Base-by-base conservation (phyloP, 2,888 invertebrate genomes). In the Tetramorium bicarinatum region DNA sequence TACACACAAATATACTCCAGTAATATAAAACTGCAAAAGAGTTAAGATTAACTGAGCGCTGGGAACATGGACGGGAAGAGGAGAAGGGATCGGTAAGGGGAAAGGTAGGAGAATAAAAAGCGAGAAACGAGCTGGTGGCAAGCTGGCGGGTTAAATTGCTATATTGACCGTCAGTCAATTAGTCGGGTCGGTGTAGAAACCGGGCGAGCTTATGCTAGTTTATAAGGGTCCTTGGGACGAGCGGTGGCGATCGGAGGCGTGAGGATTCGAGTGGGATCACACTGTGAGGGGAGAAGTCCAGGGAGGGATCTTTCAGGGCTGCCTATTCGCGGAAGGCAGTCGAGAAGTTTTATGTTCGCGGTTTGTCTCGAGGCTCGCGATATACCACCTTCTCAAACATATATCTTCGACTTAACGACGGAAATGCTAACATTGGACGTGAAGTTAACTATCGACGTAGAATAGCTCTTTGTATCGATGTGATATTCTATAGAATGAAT, bases 131-230 rank as follows among this genome's bases (percentile, higher is more conserved):
- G 72, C 67, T 75, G 82, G 82, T 82, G 86, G 83, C 77, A 66
- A 83, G 80, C 87, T 47, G 82, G 85, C 82, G 80, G 90, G 85
- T 83, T 85, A 89, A 91, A 90, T 90, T 89, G 90, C 89, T 91
- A 89, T 86, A 90, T 91, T 89, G 89, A 87, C 87, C 88, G 83
- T 85, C 85, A 84, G 90, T 91, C 88, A 91, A 91, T 91, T 91
- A 91, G 88, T 86, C 85, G 83, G 56, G 54, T 54, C 85, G 76
- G 61, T 71, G 85, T 75, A 77, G 85, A 87, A 83, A 81, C 67
- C 64, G 64, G 81, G 38, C 72, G 82, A 86, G 89, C 88, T 86
- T 88, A 84, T 82, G 87, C 85, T 81, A 84, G 81, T 87, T 84
- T 75, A 79, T 75, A 82, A 83, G 82, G 86, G 71, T 79, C 82